These are phyloP conservation scores for Spilarctia lutea DNA, from an alignment of 2,888 invertebrate genomes.

Conservation along the genomic window DNA sequence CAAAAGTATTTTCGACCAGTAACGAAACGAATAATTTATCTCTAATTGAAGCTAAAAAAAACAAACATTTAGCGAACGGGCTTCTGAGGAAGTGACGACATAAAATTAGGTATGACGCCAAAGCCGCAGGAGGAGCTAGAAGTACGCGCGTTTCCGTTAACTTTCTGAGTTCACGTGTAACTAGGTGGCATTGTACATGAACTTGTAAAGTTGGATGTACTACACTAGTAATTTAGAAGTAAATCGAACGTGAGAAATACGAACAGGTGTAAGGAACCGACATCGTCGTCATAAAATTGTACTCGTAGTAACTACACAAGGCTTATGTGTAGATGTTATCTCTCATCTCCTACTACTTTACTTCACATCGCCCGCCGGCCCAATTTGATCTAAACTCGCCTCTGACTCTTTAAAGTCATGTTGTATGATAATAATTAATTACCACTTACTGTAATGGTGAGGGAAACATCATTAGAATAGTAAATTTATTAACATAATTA, in stretches of 20 bases:
- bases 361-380: neutral
- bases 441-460: neutral
- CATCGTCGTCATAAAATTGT: constrained; percentile 26
- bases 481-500: neutral
- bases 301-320: neutral
- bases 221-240: constrained; percentile 32
- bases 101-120: neutral
- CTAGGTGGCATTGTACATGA: constrained; percentile 23
- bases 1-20: neutral
- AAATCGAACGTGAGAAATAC: constrained; percentile 70
- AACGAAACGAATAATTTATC: neutral
- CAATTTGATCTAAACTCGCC: neutral
- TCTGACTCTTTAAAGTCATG: neutral
- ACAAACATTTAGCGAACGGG: neutral
- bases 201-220: constrained; percentile 30
- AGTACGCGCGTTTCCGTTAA: neutral
- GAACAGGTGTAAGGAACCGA: constrained; percentile 69
- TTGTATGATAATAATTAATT: neutral
- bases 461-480: neutral
- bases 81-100: neutral
- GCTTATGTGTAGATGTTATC: neutral
- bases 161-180: constrained; percentile 9
- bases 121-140: neutral
- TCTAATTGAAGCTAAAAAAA: neutral
- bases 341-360: neutral